Percentiles rank a stretch among this genome's conserved stretches.
Evolutionary conservation across 2,113 vertebrate species (phyloP).

Genomic region (Myotis brandtii): DNA sequence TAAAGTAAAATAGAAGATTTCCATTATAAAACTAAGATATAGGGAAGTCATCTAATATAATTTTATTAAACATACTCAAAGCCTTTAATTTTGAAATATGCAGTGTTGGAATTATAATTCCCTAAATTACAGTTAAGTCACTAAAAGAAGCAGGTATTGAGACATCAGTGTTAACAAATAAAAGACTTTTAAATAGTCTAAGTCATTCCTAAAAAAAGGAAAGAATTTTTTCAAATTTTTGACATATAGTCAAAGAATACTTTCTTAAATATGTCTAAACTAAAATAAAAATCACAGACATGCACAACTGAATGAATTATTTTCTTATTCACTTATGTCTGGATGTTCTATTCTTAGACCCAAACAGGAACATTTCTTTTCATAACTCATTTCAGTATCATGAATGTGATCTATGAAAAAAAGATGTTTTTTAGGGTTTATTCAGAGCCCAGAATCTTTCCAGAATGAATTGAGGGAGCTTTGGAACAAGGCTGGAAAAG

Average conservation of each 20-base stretch:
- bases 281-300: slow-evolving; percentile 56
- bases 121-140: slow-evolving; percentile 9
- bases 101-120: slow-evolving; percentile 38
- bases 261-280: slow-evolving; percentile 60
- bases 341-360: slow-evolving; percentile 59
- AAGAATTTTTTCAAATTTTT: slow-evolving; percentile 43
- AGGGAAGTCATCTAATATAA: not conserved
- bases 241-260: slow-evolving; percentile 58
- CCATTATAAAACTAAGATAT: not conserved
- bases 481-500: slow-evolving; percentile 25
- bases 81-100: slow-evolving; percentile 37
- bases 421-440: slow-evolving; percentile 9
- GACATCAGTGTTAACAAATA: slow-evolving; percentile 53
- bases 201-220: slow-evolving; percentile 57
- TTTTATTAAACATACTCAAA: slow-evolving; percentile 45
- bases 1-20: slow-evolving; percentile 22
- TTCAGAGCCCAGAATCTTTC: not conserved
- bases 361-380: slow-evolving; percentile 37
- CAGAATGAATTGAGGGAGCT: not conserved
- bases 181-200: slow-evolving; percentile 54
- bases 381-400: slow-evolving; percentile 34
- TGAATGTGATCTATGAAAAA: slow-evolving; percentile 39
- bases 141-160: slow-evolving; percentile 53
- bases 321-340: slow-evolving; percentile 63
- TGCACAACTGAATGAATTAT: slow-evolving; percentile 57